A percentile compares a stretch with the other conserved stretches of the same genome.
These are phyloP conservation scores for Scelioninae gen. 1 DNA, from an alignment of 2,888 invertebrate species.

Conservation along the genomic window DNA sequence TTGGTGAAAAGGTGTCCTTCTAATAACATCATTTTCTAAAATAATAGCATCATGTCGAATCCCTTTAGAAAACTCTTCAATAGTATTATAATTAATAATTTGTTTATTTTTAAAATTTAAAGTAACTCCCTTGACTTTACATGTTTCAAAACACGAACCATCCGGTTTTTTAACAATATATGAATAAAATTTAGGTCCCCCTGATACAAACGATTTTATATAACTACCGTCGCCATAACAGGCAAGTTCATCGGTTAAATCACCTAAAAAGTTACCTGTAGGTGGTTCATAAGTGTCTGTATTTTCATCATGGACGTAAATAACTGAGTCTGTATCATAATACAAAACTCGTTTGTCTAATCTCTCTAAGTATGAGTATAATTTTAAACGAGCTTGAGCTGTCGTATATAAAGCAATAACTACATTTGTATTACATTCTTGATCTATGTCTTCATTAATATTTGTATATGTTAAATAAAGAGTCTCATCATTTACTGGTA, in stretches of 20 bases:
- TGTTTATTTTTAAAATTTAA: constrained; percentile 24
- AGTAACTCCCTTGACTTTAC: constrained; percentile 25
- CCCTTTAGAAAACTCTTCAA: constrained; percentile 16
- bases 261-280: constrained; percentile 34
- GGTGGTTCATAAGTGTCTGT: too few relatives aligned
- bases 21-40: background rate
- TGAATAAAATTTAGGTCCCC: background rate
- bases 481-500: too few relatives aligned
- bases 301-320: too few relatives aligned
- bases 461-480: too few relatives aligned
- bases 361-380: too few relatives aligned
- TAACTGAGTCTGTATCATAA: too few relatives aligned
- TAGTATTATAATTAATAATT: too few relatives aligned
- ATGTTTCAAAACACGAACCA: background rate
- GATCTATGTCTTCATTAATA: too few relatives aligned
- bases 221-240: constrained; percentile 14
- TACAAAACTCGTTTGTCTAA: too few relatives aligned
- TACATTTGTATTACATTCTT: too few relatives aligned
- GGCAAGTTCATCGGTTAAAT: constrained; percentile 49
- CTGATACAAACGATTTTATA: constrained; percentile 36
- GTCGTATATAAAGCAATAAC: too few relatives aligned
- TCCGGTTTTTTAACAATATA: too few relatives aligned
- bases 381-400: constrained; percentile 7
- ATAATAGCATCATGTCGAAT: background rate
- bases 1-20: constrained; percentile 2